Percentiles rank a stretch among this genome's conserved stretches.
Conservation (phyloP, 1,140 invertebrate genomes). For the Aculops lycopersici region DNA sequence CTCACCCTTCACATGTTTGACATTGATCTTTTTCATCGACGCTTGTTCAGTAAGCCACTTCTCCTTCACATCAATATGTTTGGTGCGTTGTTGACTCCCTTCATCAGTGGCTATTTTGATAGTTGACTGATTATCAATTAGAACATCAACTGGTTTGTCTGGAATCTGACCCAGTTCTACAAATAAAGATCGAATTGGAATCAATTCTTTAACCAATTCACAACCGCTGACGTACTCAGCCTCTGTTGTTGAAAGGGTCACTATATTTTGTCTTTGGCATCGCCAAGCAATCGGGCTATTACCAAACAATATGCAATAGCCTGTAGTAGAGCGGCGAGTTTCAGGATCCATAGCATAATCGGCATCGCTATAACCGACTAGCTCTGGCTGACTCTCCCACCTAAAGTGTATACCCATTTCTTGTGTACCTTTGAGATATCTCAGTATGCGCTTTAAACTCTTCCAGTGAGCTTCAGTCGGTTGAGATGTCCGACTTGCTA, state of each 20-base stretch:
- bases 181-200: slow-evolving; percentile 10
- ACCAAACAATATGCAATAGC: slow-evolving; percentile 10
- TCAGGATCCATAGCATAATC: slow-evolving; percentile 5
- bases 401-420: neutral
- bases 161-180: slow-evolving; percentile 1
- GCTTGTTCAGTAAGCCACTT: neutral
- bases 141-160: neutral
- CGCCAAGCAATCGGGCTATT: slow-evolving; percentile 12
- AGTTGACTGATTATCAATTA: slow-evolving; percentile 1
- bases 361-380: slow-evolving; percentile 3
- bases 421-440: slow-evolving; percentile 12
- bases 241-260: slow-evolving; percentile 7
- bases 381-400: neutral
- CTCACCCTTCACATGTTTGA: slow-evolving; percentile 2
- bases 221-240: slow-evolving; percentile 4
- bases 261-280: slow-evolving; percentile 10
- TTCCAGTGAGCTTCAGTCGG: slow-evolving; percentile 10
- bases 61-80: slow-evolving; percentile 1
- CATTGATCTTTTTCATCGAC: neutral
- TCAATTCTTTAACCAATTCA: slow-evolving; percentile 10
- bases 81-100: neutral
- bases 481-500: slow-evolving; percentile 12
- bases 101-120: neutral
- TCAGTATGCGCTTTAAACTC: slow-evolving; percentile 11
- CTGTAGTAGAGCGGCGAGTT: slow-evolving; percentile 2